Conservation (phyloP, 2,797 vertebrate genomes). For the Liasis olivaceus region DNA sequence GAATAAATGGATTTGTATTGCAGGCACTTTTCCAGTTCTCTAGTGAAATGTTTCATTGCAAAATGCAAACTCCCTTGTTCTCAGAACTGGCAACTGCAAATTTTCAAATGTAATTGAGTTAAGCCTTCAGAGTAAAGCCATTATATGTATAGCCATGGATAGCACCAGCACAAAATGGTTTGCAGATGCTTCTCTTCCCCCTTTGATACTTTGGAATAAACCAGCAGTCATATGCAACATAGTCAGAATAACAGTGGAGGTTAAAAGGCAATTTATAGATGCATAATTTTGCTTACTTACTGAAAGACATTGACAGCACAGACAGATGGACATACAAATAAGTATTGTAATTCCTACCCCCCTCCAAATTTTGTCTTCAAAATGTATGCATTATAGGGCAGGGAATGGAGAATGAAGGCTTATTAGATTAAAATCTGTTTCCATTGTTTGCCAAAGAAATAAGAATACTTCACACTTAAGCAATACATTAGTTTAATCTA, state of each 20-base stretch:
- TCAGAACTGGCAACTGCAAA: neutral
- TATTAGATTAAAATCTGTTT: neutral
- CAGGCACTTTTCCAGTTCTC: constrained; percentile 23
- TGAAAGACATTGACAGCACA: constrained; percentile 17
- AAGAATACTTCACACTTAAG: neutral
- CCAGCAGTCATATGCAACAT: neutral
- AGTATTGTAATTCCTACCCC: neutral
- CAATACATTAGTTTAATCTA: too few relatives aligned
- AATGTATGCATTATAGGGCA: constrained; percentile 15
- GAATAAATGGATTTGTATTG: constrained; percentile 17
- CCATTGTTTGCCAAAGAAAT: neutral
- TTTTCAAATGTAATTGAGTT: neutral
- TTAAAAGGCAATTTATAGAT: neutral
- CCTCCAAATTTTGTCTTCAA: neutral
- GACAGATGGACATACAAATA: neutral
- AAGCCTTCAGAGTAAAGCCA: neutral
- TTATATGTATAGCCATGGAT: neutral
- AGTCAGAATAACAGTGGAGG: neutral
- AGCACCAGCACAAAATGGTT: neutral
- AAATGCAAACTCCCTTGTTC: constrained; percentile 11
- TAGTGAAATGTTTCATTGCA: constrained; percentile 10
- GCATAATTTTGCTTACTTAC: neutral
- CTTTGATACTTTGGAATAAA: neutral
- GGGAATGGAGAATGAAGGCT: constrained; percentile 8
- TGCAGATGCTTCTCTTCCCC: neutral